Base-by-base conservation (phyloP, 2,113 vertebrate species). In the Asarcornis scutulata region DNA sequence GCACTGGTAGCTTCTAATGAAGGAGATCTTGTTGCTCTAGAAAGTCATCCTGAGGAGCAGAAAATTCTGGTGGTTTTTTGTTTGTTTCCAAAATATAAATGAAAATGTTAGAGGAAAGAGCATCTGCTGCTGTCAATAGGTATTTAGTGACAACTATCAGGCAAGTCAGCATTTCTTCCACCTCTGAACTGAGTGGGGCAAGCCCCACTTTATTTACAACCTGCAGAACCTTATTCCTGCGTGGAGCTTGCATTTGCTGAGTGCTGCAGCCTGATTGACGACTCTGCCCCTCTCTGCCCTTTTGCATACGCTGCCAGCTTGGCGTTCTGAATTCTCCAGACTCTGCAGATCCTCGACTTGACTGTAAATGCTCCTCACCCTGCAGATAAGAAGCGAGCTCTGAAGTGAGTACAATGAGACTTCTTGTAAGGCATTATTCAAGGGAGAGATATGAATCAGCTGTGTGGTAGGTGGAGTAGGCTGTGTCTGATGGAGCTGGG, bases 81-180 rank as follows among this genome's bases (percentile, higher is more conserved):
- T 27, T 34, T 52, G 32, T 44, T 80, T 3, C 7, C 22, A 40
- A 77, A 92, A 64, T 58, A 6, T 2, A 53, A 68, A 66, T 44
- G 34, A 91, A 80, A 86, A 80, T 44, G 23, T 52, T 27, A 58
- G 53, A 71, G 72, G 72, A 69, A 50, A 67, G 34, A 60, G 52
- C 82, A 80, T 86, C 67, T 86, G 68, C 77, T 91, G 52, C 68
- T 52, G 60, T 74, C 44, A n/a, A 21, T 80, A 79, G 68, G 44
- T 91, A 53, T 67, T 79, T 67, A 67, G 34, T 29, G 74, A 67
- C 60, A 67, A 31, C 34, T 38, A 44, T 38, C 72, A 68, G 82
- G 66, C 55, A 66, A 46, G 27, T 86, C 60, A 60, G 66, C 32
- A 18, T 22, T n/a, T 67, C 42, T 38, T 73, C 40, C 50, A 10